Evolutionary conservation across 2,888 invertebrate genomes (phyloP).

Genomic region (Exephanes ischioxanthus): DNA sequence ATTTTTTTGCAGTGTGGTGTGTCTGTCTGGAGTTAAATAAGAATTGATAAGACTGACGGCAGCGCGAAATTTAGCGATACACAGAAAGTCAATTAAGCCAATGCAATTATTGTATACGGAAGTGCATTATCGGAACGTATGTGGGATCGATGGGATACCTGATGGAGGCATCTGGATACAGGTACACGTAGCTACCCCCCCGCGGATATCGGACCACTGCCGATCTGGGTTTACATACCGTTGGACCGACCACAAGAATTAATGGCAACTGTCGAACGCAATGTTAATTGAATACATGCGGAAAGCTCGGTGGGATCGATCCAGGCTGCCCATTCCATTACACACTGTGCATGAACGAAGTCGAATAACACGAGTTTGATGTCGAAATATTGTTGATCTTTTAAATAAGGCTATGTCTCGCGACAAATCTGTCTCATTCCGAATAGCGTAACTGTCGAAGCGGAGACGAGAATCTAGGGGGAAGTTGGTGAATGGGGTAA

Average conservation of each 20-base stretch:
- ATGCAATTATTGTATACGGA: conserved; percentile 14
- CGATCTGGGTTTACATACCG: conserved; percentile 62
- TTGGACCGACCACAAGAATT: conserved; percentile 64
- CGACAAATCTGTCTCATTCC: too few relatives aligned
- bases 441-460: too few relatives aligned
- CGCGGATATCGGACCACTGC: conserved; percentile 57
- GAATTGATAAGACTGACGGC: background rate
- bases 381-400: background rate
- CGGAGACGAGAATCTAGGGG: too few relatives aligned
- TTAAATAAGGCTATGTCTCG: too few relatives aligned
- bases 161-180: conserved; percentile 18
- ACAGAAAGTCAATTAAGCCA: conserved; percentile 1
- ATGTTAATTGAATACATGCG: conserved; percentile 68
- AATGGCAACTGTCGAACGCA: conserved; percentile 64
- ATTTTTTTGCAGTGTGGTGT: too few relatives aligned
- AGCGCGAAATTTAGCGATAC: background rate
- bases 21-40: background rate
- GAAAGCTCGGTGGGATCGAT: conserved; percentile 52
- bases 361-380: background rate
- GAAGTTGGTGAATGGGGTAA: too few relatives aligned
- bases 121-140: conserved; percentile 16
- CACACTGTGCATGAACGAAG: background rate
- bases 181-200: conserved; percentile 40
- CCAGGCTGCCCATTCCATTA: conserved; percentile 26
- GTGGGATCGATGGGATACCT: conserved; percentile 57